Conservation (phyloP, 1,140 invertebrate genomes). For the Platyura marginata region DNA sequence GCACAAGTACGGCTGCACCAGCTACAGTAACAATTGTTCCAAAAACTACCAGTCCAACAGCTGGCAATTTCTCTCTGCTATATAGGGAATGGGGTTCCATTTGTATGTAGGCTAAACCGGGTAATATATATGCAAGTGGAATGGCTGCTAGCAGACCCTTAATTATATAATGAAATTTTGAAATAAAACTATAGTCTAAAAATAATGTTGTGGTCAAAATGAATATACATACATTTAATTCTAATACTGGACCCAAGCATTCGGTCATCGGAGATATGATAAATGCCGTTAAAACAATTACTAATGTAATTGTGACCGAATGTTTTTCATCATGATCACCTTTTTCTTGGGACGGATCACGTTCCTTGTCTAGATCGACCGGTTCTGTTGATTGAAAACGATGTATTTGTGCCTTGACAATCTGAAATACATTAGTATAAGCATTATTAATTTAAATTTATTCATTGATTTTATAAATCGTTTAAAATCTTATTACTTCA, state of each 20-base stretch:
- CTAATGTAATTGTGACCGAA: constrained; percentile 41
- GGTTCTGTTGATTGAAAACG: constrained; percentile 19
- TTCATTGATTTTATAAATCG: too few relatives aligned
- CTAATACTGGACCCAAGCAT: constrained; percentile 68
- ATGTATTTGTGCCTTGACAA: constrained; percentile 20
- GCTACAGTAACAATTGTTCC: constrained; percentile 48
- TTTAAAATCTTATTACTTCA: too few relatives aligned
- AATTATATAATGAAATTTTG: constrained; percentile 11
- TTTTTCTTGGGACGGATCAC: constrained; percentile 27
- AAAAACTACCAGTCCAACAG: constrained; percentile 47
- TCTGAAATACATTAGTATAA: constrained; percentile 11
- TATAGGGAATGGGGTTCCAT: constrained; percentile 51
- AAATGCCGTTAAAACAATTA: constrained; percentile 50
- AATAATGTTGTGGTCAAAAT: not conserved
- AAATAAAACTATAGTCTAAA: constrained; percentile 3
- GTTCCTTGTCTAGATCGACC: constrained; percentile 19
- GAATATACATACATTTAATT: constrained; percentile 51
- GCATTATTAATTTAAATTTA: too few relatives aligned
- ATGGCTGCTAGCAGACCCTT: constrained; percentile 70
- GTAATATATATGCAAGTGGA: constrained; percentile 68
- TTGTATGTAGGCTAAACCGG: constrained; percentile 60
- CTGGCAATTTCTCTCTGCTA: constrained; percentile 50
- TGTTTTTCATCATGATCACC: constrained; percentile 31
- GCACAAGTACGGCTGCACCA: constrained; percentile 26
- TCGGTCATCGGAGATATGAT: constrained; percentile 70